Evolutionary conservation across 2,113 vertebrate genomes (phyloP).

Genomic region (Meriones unguiculatus): DNA sequence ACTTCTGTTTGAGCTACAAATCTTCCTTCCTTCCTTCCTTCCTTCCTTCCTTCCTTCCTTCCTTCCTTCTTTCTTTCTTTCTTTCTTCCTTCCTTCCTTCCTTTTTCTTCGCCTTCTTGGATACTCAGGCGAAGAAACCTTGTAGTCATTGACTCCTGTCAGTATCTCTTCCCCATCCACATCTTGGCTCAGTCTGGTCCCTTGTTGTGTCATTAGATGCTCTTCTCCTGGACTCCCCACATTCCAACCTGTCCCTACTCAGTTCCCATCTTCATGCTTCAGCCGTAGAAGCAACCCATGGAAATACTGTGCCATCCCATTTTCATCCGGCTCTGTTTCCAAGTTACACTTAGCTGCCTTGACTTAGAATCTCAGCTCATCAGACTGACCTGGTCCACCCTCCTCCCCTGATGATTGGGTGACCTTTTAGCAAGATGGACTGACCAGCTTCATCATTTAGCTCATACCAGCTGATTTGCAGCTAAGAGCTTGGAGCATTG

Average conservation of each 20-base stretch:
- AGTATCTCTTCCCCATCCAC: neutral
- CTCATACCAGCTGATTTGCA: neutral
- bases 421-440: neutral
- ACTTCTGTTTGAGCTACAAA: neutral
- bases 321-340: neutral
- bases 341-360: neutral
- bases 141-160: neutral
- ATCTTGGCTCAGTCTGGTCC: neutral
- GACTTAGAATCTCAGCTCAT: neutral
- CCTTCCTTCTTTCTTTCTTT: neutral
- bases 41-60: too few relatives aligned
- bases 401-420: neutral
- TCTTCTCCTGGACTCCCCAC: neutral
- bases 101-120: neutral
- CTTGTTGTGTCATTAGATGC: rapidly evolving
- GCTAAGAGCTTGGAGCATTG: neutral
- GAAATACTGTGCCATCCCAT: neutral
- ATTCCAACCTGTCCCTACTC: neutral
- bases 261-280: neutral
- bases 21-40: neutral
- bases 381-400: neutral
- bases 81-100: neutral
- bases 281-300: neutral
- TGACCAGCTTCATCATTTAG: neutral
- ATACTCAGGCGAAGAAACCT: neutral